Evolutionary conservation across 1,140 invertebrate genomes (phyloP).

Genomic region (Drosophila tropicalis): DNA sequence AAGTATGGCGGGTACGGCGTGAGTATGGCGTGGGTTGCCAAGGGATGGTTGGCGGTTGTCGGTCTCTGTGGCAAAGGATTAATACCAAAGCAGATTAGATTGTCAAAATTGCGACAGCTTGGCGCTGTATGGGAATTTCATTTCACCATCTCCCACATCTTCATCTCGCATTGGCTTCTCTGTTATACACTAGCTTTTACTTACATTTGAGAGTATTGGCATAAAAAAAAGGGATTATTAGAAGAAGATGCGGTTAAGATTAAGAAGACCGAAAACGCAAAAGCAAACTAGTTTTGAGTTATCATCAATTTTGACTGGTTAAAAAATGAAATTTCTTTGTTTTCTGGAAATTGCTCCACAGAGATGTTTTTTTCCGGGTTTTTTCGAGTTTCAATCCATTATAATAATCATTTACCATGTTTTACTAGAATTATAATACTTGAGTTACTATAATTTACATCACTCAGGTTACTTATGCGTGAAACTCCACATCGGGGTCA

Average conservation of each 20-base stretch:
- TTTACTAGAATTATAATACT: no score
- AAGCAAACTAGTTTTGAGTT: not conserved
- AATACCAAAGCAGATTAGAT: constrained; percentile 73
- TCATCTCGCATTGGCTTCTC: not conserved
- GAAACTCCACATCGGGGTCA: not conserved
- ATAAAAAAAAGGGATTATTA: not conserved
- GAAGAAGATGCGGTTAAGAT: not conserved
- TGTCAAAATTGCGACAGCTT: constrained; percentile 72
- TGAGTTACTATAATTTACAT: no score
- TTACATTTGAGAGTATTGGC: constrained; percentile 17
- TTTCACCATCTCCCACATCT: constrained; percentile 4
- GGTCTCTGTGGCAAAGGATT: constrained; percentile 60
- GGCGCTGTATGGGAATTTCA: constrained; percentile 36
- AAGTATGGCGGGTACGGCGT: constrained; percentile 6
- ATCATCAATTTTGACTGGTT: constrained; percentile 3
- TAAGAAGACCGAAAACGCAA: not conserved
- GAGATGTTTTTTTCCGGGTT: no score
- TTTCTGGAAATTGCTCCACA: no score
- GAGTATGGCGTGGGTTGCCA: not conserved
- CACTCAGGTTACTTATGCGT: no score
- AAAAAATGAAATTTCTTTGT: not conserved
- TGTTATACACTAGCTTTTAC: constrained; percentile 17
- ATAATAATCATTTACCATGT: no score
- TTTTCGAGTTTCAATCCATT: no score
- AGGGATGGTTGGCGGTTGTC: constrained; percentile 10